phyloP scores from a whole-genome alignment of 2,888 invertebrate species.

The Sminthurinus aureus region DNA sequence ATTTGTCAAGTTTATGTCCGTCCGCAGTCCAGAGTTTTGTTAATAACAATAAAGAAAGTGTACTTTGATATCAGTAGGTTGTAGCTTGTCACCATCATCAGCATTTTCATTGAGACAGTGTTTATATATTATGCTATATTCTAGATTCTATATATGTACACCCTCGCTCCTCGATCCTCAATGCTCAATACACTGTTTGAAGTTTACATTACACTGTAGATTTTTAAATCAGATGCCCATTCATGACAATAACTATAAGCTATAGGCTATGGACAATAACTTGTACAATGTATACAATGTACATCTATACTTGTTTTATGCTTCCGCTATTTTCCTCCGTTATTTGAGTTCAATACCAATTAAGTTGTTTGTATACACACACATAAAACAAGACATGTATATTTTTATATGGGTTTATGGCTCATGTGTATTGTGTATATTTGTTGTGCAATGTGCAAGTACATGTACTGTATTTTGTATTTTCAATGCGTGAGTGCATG shows the following conservation, averaged over 20 bases:
- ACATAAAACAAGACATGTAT: no score
- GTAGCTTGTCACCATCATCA: no score
- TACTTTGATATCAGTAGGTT: neutral
- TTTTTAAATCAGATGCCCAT: neutral
- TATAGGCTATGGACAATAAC: neutral
- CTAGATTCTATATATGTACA: neutral
- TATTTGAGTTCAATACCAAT: conserved; percentile 21
- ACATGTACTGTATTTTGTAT: neutral
- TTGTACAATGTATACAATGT: neutral
- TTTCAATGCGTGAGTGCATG: neutral
- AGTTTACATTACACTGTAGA: neutral
- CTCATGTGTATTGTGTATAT: no score
- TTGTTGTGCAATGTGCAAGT: no score
- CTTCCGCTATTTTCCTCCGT: conserved; percentile 4
- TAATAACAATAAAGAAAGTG: neutral
- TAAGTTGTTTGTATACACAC: conserved; percentile 13
- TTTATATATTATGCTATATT: neutral
- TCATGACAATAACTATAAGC: neutral
- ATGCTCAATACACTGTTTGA: neutral
- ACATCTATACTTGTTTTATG: neutral
- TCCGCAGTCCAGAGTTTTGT: neutral
- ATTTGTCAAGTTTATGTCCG: neutral
- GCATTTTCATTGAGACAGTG: neutral
- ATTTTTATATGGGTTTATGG: no score
- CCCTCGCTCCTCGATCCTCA: neutral